These are phyloP conservation scores for Dicaeum eximium DNA, from an alignment of 2,113 vertebrate species.

Conservation along the genomic window DNA sequence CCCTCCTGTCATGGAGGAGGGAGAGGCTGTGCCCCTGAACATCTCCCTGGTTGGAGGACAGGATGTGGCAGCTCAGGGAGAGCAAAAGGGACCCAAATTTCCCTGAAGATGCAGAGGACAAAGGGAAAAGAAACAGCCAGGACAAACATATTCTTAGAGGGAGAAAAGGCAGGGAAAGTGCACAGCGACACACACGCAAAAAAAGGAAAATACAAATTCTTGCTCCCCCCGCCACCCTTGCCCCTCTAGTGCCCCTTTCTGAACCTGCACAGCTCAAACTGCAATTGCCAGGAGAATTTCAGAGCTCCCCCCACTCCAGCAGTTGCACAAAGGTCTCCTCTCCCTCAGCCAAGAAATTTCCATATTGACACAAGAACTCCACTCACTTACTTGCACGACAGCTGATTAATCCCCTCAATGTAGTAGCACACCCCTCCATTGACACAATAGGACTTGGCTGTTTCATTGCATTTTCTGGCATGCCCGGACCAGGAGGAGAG, in stretches of 20 bases:
- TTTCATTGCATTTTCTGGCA: conserved; percentile 93
- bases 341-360: neutral
- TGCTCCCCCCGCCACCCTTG: neutral
- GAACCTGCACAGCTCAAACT: neutral
- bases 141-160: neutral
- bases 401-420: conserved; percentile 94
- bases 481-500: conserved; percentile 91
- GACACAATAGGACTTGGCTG: conserved; percentile 93
- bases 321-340: neutral
- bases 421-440: conserved; percentile 97
- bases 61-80: neutral
- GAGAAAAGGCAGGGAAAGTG: neutral
- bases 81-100: neutral
- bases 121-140: neutral
- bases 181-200: neutral
- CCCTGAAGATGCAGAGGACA: neutral
- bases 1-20: neutral
- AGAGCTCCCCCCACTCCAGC: neutral
- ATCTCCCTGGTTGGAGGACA: neutral
- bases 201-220: neutral
- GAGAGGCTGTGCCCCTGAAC: neutral
- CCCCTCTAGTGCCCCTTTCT: neutral
- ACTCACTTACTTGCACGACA: conserved; percentile 96
- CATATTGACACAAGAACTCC: conserved; percentile 23
- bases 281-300: neutral